Evolutionary conservation across 2,888 invertebrate genomes (phyloP).

Genomic region (Ormyrus nitidulus): DNA sequence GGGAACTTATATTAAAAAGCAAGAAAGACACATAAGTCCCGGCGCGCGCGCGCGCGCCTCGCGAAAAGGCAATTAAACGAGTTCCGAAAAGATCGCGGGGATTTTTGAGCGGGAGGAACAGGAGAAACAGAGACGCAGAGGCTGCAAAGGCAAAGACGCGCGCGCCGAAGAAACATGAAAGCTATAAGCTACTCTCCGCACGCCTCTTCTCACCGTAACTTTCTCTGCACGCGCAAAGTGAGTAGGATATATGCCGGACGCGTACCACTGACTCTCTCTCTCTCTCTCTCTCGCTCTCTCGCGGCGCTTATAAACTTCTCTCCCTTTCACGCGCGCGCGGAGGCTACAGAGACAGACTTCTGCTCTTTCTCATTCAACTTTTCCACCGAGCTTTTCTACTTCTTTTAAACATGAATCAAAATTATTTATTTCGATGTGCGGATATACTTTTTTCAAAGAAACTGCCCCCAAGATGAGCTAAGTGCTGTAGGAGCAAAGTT

Average conservation of each 20-base stretch:
- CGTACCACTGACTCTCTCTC: conserved; percentile 1
- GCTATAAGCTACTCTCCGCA: conserved; percentile 43
- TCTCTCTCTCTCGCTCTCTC: background rate
- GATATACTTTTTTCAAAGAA: too few relatives aligned
- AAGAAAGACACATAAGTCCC: conserved; percentile 39
- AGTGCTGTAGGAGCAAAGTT: too few relatives aligned
- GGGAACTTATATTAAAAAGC: conserved; percentile 45
- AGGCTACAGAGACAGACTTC: background rate
- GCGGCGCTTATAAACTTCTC: conserved; percentile 44
- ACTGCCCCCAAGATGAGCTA: too few relatives aligned
- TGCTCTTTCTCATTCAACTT: conserved; percentile 33
- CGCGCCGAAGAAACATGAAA: conserved; percentile 30
- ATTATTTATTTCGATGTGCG: conserved; percentile 36
- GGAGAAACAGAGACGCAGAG: background rate
- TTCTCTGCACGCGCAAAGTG: background rate
- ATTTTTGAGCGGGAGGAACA: conserved; percentile 25
- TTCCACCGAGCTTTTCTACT: background rate
- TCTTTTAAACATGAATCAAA: conserved; percentile 18
- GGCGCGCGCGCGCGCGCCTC: background rate
- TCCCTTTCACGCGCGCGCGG: background rate
- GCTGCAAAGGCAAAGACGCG: background rate
- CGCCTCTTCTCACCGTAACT: background rate
- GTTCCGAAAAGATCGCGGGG: conserved; percentile 38
- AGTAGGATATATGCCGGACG: conserved; percentile 22
- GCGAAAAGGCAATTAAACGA: conserved; percentile 50